Conservation (phyloP, 2,797 vertebrate species). For the Pangasius larnaudii region DNA sequence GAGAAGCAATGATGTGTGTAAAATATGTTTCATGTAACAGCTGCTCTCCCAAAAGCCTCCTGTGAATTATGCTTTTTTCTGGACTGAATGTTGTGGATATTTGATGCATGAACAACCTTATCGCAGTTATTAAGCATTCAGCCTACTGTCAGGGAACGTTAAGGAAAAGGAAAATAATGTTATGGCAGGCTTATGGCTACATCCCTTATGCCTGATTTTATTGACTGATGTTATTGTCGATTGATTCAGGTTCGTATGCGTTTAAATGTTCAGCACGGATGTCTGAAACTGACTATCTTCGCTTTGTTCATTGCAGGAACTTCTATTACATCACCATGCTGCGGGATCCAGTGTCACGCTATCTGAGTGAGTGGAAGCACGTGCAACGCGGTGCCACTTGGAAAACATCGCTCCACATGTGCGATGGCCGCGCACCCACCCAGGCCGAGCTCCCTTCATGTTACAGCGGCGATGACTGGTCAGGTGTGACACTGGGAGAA, state of each 20-base stretch:
- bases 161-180: not conserved
- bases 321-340: slow-evolving; percentile 91
- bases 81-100: slow-evolving; percentile 50
- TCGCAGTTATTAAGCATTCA: slow-evolving; percentile 11
- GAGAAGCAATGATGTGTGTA: slow-evolving; percentile 54
- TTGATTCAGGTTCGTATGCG: not conserved
- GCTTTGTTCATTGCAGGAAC: slow-evolving; percentile 78
- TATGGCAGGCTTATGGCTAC: not conserved
- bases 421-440: slow-evolving; percentile 85
- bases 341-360: slow-evolving; percentile 85
- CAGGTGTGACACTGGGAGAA: slow-evolving; percentile 81
- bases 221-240: not conserved
- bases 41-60: slow-evolving; percentile 53
- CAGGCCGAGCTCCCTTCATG: slow-evolving; percentile 84
- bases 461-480: slow-evolving; percentile 85
- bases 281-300: not conserved
- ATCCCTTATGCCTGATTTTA: not conserved
- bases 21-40: slow-evolving; percentile 59
- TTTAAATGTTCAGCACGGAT: not conserved
- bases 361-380: slow-evolving; percentile 88
- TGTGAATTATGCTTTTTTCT: not conserved
- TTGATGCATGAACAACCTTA: slow-evolving; percentile 47
- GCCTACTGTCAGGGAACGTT: not conserved
- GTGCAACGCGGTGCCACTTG: slow-evolving; percentile 87
- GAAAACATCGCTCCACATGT: slow-evolving; percentile 89